These are phyloP conservation scores for Echinometra lucunter DNA, from an alignment of 53 echinoderm and acorn worm genomes.

Conservation along the genomic window DNA sequence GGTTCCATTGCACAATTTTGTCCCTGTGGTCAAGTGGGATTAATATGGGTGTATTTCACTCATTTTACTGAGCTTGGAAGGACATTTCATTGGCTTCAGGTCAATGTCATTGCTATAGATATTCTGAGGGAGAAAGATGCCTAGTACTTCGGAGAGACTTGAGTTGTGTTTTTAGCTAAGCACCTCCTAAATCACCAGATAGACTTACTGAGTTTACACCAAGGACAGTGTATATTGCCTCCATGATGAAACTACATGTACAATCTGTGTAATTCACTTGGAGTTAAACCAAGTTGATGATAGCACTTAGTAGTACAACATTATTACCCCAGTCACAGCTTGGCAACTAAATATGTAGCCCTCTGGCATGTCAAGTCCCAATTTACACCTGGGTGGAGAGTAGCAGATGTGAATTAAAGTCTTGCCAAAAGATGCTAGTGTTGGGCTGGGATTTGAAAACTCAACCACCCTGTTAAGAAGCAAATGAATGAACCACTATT, in stretches of 20 bases:
- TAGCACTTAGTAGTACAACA: too few relatives aligned
- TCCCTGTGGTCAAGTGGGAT: conserved; percentile 6
- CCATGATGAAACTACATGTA: not conserved
- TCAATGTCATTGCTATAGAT: conserved; percentile 27
- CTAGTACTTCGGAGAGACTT: not conserved
- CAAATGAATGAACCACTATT: not conserved
- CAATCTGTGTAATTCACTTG: too few relatives aligned
- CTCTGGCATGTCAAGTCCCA: too few relatives aligned
- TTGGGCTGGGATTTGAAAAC: too few relatives aligned
- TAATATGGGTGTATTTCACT: conserved; percentile 28
- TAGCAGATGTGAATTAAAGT: too few relatives aligned
- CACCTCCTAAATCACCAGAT: conserved; percentile 25
- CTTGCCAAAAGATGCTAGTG: too few relatives aligned
- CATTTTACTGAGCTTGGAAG: conserved; percentile 1
- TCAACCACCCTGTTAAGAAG: too few relatives aligned
- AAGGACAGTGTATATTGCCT: not conserved
- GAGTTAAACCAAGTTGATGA: too few relatives aligned
- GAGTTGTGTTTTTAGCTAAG: conserved; percentile 11
- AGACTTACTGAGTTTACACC: not conserved
- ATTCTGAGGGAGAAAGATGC: not conserved
- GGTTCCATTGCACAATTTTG: not conserved
- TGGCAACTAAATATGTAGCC: too few relatives aligned
- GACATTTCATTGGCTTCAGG: conserved; percentile 19
- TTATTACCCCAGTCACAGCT: too few relatives aligned
- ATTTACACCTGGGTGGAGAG: too few relatives aligned